phyloP scores from a whole-genome alignment of 2,888 invertebrate species.

The Argyra leucocephala region DNA sequence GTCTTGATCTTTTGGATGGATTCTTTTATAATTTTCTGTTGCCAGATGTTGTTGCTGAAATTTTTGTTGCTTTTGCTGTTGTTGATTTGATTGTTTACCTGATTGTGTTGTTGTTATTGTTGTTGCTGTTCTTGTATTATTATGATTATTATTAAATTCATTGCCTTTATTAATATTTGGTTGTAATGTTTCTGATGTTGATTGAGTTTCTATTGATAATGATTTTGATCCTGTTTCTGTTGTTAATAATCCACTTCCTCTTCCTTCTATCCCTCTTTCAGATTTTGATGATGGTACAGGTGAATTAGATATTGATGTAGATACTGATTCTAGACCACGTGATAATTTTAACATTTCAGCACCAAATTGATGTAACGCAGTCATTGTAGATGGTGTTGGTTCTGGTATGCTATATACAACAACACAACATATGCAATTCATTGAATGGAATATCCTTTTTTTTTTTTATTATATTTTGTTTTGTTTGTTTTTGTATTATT shows the following conservation, averaged over 20 bases:
- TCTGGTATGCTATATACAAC: constrained; percentile 48
- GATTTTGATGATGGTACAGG: not conserved
- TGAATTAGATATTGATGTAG: constrained; percentile 26
- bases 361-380: constrained; percentile 75
- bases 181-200: too few relatives aligned
- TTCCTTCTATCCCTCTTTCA: not conserved
- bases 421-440: constrained; percentile 20
- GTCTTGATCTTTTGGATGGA: not conserved
- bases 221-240: too few relatives aligned
- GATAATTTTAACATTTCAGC: constrained; percentile 79
- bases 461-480: not conserved
- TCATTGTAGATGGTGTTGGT: constrained; percentile 72
- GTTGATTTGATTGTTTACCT: not conserved
- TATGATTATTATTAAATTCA: too few relatives aligned
- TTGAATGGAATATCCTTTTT: constrained; percentile 3
- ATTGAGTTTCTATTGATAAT: too few relatives aligned
- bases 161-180: too few relatives aligned
- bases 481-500: not conserved
- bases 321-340: constrained; percentile 66
- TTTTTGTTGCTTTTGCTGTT: not conserved
- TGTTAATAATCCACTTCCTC: not conserved
- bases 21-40: not conserved
- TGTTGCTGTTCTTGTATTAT: too few relatives aligned
- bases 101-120: too few relatives aligned
- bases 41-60: not conserved